Base-by-base conservation (phyloP, 92 coral and sea anemone genomes). In the Virgularia gustaviana region DNA sequence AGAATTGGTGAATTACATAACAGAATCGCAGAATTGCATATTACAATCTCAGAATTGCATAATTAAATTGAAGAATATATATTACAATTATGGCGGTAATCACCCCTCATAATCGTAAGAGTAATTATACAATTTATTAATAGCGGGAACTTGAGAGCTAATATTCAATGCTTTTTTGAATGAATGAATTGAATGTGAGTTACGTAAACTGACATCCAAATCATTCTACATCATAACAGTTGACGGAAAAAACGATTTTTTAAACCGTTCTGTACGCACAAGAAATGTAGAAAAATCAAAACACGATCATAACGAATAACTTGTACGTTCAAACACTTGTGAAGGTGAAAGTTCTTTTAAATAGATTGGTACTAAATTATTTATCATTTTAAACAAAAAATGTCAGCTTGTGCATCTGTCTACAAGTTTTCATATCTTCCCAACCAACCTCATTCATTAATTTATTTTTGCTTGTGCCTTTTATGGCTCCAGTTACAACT, bases 401-500 rank as follows among this genome's bases (percentile, higher is more conserved):
- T 18, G 41, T 49, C 9, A 77, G 49, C 32, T 78, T 78, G 34
- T 78, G 83, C 6, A 78, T 27, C 15, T 16, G 2, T 13, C 78
- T 36, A 38, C 83, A 52, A 36, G 44, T 37, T 68, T 51, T 52
- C n/a, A 78, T 45, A 36, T 78, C 54, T 41, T 66, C 83, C 83
- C 83, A 78, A 13, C 76, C 47, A 7, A 78, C 41, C 55, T 78
- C 83, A 7, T 53, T 27, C 45, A 78, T 47, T n/a, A n/a, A n/a
- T n/a, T n/a, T n/a, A n/a, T n/a, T n/a, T n/a, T n/a, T n/a, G n/a
- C n/a, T 45, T 45, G 89, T 77, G 18, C 80, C 87, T 70, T 78
- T 74, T 28, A 84, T 74, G n/a, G 81, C 88, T 44, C 88, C 80
- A 8, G 84, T 63, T 19, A 83, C 84, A 28, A 73, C 37, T 27